A percentile compares a stretch with the other conserved stretches of the same genome.
These are phyloP conservation scores for Drosophila bocqueti DNA, from an alignment of 1,140 invertebrate species.

Conservation along the genomic window DNA sequence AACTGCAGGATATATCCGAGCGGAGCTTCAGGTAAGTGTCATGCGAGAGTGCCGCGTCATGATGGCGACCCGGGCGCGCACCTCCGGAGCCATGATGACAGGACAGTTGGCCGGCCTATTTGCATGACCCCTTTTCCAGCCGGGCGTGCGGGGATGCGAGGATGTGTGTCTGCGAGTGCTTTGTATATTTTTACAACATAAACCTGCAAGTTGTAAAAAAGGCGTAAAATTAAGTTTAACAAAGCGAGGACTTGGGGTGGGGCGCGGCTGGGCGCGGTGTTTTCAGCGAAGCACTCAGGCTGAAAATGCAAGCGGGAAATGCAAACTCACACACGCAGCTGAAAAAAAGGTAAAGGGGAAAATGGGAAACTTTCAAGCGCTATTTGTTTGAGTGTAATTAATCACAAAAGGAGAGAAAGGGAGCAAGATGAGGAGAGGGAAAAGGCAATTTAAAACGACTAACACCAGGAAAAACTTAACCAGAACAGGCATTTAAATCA, in stretches of 20 bases:
- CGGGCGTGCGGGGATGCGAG: constrained; percentile 31
- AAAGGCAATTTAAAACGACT: neutral
- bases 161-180: constrained; percentile 46
- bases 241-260: constrained; percentile 46
- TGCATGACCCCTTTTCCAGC: constrained; percentile 57
- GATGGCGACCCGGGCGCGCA: constrained; percentile 50
- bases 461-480: constrained; percentile 14
- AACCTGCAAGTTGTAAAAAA: constrained; percentile 82
- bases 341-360: constrained; percentile 21
- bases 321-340: constrained; percentile 70
- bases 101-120: constrained; percentile 70
- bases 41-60: constrained; percentile 52
- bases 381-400: constrained; percentile 83
- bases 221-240: constrained; percentile 84
- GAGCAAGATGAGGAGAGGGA: neutral
- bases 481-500: neutral
- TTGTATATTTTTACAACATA: constrained; percentile 67
- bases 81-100: constrained; percentile 50
- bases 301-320: constrained; percentile 80
- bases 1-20: constrained; percentile 85
- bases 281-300: constrained; percentile 63
- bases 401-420: constrained; percentile 64
- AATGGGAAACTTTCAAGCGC: constrained; percentile 73
- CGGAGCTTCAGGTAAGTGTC: constrained; percentile 83
- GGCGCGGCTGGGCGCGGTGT: neutral